A percentile compares a stretch with the other conserved stretches of the same genome.
phyloP scores from a whole-genome alignment of 2,113 vertebrate species.

The Notothenia coriiceps region DNA sequence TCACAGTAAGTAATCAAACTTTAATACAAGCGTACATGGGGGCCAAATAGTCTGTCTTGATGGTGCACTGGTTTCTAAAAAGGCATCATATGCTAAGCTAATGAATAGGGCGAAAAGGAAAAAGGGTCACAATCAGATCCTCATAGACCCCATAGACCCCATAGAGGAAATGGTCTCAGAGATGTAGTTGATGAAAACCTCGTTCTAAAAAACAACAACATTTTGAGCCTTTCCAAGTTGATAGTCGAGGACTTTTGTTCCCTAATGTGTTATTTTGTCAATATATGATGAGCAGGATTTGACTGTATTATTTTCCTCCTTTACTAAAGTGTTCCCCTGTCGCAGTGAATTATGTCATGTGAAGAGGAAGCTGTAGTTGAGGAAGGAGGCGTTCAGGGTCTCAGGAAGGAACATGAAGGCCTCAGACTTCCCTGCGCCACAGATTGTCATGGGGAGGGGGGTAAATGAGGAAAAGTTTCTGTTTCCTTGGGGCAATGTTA shows the following conservation, averaged over 20 bases:
- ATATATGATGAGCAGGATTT: background rate
- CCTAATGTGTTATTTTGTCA: background rate
- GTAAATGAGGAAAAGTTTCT: background rate
- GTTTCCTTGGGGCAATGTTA: background rate
- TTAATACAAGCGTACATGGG: too few relatives aligned
- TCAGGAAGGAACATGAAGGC: constrained; percentile 63
- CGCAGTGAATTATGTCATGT: constrained; percentile 2
- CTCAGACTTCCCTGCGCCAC: constrained; percentile 47
- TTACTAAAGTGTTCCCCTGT: constrained; percentile 24
- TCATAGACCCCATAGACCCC: background rate
- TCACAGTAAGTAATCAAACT: too few relatives aligned
- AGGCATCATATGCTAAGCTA: background rate
- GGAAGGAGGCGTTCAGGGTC: constrained; percentile 39
- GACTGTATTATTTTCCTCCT: constrained; percentile 26
- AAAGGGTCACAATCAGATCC: background rate
- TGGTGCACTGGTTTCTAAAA: too few relatives aligned
- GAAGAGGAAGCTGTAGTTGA: constrained; percentile 48
- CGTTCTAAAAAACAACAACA: background rate
- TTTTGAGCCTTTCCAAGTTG: background rate
- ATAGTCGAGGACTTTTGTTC: background rate
- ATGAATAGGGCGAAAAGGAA: background rate
- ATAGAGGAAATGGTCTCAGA: background rate
- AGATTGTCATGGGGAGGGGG: background rate
- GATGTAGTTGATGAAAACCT: background rate
- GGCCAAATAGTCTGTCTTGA: too few relatives aligned